Base-by-base conservation (phyloP, 2,888 invertebrate genomes). In the Heliconius hortense region DNA sequence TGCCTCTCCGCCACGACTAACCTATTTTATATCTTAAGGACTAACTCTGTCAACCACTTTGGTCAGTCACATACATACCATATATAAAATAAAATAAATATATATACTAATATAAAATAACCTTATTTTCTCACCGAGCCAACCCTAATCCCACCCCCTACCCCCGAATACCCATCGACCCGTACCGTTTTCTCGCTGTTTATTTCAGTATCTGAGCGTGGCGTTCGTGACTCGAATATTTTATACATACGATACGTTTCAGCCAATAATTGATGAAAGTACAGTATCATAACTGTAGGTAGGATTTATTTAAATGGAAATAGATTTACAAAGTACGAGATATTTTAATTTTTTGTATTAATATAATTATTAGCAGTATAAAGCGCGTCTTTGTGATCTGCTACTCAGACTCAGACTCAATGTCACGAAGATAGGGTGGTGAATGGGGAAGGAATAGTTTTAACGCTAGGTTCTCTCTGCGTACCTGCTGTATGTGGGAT, bases 171-270 rank as follows among this genome's bases (percentile, higher is more conserved):
- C 53, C 64, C 70, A 56, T 28, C 48, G 48, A 64, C n/a, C 70
- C 74, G 64, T 64, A n/a, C 74, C 70, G 74, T 89, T 89, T 88
- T 87, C 85, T 84, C 84, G 84, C 84, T 90, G 90, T 91, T 92
- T 91, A 90, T 90, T 86, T 87, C 88, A 85, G 89, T 90, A 91
- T 92, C 91, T 87, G 86, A 88, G 84, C 87, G 86, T 83, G 79
- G 76, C 31, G 78, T 5, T 82, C 86, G 86, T 87, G 87, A 79
- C 77, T 64, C 26, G 86, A 85, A 86, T 86, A 70, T 70, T 74
- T 67, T 71, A 71, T 71, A 31, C 39, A 60, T 31, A 60, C 59
- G 60, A 71, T 71, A 71, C 60, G 70, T 71, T 59, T 71, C 70
- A 71, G 24, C 56, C 53, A 31, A 31, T 69, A 69, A 69, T 69